Base-by-base conservation (phyloP, 2,797 vertebrate genomes). In the Phoebastria nigripes region DNA sequence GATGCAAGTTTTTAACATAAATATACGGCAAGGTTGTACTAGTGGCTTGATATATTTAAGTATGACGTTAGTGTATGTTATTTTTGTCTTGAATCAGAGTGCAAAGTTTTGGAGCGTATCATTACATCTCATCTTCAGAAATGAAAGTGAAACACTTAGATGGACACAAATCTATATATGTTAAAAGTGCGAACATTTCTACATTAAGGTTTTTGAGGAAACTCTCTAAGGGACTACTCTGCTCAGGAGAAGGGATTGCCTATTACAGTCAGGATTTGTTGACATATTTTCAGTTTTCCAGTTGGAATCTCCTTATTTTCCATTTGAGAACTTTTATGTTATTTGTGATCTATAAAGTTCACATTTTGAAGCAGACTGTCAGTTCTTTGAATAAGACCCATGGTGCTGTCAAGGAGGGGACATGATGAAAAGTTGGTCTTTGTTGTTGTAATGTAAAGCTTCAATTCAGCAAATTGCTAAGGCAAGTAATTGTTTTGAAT, bases 41-140 rank as follows among this genome's bases (percentile, higher is more conserved):
- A 56, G 55, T 78, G 51, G 26, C 82, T 69, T 82, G 62, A 47
- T 96, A 86, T 72, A 90, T 94, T 90, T 87, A 92, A 94, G 52
- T 61, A 17, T 95, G 92, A 97, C 21, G 2, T 87, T 87, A 86
- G 37, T 11, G 1, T 73, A n/a, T 71, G 65, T 79, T 95, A 96
- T 91, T 96, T 96, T 93, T 90, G 62, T 85, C 87, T 86, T 90
- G 33, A 90, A 76, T 88, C 51, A 58, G 42, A 55, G 58, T 72
- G 26, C 35, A 44, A 54, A 87, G 46, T 82, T 94, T 89, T 58
- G 28, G 46, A 90, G 52, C 46, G 13, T 84, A 51, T 79, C 3
- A 1, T 76, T 90, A 3, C 20, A 44, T 81, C n/a, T 90, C 58
- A 62, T 15, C 28, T 82, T 87, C 82, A 90, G 81, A 95, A 95